Percentiles rank a stretch among this genome's conserved stretches.
These are phyloP conservation scores for Xenops minutus DNA, from an alignment of 2,797 vertebrate species.

Conservation along the genomic window DNA sequence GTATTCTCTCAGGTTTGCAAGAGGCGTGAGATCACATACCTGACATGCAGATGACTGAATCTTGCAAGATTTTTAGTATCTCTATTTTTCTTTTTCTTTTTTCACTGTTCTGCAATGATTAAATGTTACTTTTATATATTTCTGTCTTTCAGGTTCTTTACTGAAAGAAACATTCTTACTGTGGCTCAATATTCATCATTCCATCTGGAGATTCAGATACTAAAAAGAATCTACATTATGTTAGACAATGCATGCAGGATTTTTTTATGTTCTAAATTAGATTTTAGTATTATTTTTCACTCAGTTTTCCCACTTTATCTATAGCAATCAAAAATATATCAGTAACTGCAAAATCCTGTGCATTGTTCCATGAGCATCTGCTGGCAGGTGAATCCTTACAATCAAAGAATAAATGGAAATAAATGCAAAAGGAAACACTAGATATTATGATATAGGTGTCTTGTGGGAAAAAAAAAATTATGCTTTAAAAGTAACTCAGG, in stretches of 20 bases:
- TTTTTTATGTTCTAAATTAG: background rate
- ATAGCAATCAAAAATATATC: background rate
- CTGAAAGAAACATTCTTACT: background rate
- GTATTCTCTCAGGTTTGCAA: background rate
- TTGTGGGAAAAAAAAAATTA: background rate
- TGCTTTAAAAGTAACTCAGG: background rate
- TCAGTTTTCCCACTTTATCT: background rate
- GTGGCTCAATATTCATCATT: background rate
- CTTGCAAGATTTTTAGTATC: background rate
- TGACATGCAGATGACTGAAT: background rate
- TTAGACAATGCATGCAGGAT: background rate
- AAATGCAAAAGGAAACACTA: background rate
- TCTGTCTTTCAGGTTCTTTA: background rate
- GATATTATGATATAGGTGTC: background rate
- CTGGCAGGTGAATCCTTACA: background rate
- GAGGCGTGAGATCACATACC: background rate
- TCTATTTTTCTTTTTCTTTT: background rate
- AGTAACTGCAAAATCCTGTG: background rate
- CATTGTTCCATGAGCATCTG: background rate
- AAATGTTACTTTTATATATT: background rate
- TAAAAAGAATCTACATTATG: background rate
- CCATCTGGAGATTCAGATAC: background rate
- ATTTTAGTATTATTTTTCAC: background rate
- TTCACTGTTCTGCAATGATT: background rate
- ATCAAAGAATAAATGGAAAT: background rate